Percentiles rank a stretch among this genome's conserved stretches.
Evolutionary conservation across 2,113 vertebrate genomes (phyloP).

Genomic region (Sinosuthora webbiana): DNA sequence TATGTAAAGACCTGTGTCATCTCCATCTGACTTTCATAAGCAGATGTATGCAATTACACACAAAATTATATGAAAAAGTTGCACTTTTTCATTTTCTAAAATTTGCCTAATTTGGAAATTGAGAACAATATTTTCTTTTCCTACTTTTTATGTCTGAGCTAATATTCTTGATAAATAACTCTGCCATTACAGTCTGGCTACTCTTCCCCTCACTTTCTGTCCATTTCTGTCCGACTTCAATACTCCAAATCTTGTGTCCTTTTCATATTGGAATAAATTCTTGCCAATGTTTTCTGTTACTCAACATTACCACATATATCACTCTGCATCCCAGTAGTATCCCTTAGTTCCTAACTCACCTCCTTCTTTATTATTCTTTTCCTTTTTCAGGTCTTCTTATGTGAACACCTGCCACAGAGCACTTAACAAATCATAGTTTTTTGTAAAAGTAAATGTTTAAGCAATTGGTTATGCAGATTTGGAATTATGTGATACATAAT

Average conservation of each 20-base stretch:
- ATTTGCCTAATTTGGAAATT: background rate
- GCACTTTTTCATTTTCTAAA: background rate
- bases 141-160: background rate
- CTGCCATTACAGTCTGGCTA: background rate
- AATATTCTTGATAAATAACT: background rate
- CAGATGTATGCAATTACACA: background rate
- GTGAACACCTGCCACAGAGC: background rate
- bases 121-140: background rate
- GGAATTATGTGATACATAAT: background rate
- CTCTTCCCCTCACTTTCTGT: background rate
- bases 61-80: background rate
- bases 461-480: background rate
- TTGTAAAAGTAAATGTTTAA: background rate
- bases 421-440: background rate
- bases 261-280: background rate
- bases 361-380: background rate
- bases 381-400: background rate
- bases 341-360: background rate
- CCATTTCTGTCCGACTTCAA: background rate
- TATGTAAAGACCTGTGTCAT: background rate
- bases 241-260: fast-evolving
- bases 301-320: background rate
- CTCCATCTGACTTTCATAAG: background rate
- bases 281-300: background rate
- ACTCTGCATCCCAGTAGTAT: background rate